Conservation (phyloP, 2,888 invertebrate genomes). For the Scaptomyza flava region DNA sequence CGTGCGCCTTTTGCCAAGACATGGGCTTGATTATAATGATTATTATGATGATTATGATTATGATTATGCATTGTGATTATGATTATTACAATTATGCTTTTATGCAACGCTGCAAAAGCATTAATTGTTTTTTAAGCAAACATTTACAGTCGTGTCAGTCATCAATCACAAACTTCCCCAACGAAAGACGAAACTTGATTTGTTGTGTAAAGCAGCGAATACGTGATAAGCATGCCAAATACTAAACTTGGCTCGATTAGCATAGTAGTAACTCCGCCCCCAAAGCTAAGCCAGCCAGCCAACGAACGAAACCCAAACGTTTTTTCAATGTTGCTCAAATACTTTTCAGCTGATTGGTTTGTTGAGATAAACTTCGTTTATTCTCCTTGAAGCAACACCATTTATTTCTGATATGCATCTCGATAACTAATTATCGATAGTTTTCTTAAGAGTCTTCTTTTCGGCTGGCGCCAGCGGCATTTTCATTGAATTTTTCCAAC, state of each 20-base stretch:
- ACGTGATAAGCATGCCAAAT: slow-evolving; percentile 24
- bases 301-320: background rate
- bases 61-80: slow-evolving; percentile 40
- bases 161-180: slow-evolving; percentile 44
- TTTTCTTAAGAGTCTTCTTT: slow-evolving; percentile 48
- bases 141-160: slow-evolving; percentile 52
- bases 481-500: slow-evolving; percentile 20
- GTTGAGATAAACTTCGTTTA: slow-evolving; percentile 15
- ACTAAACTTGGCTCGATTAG: slow-evolving; percentile 26
- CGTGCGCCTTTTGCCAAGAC: slow-evolving; percentile 56
- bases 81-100: slow-evolving; percentile 43
- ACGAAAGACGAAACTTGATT: slow-evolving; percentile 10
- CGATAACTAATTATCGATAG: slow-evolving; percentile 62
- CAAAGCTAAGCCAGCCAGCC: slow-evolving; percentile 11
- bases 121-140: slow-evolving; percentile 74
- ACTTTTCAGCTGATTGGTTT: slow-evolving; percentile 19
- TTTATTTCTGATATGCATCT: slow-evolving; percentile 34
- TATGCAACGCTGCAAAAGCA: slow-evolving; percentile 20
- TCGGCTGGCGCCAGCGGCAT: slow-evolving; percentile 55
- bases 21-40: slow-evolving; percentile 26
- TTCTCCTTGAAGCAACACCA: slow-evolving; percentile 1
- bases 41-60: slow-evolving; percentile 46
- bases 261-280: slow-evolving; percentile 54
- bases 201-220: slow-evolving; percentile 27
- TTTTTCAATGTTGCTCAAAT: background rate